These are phyloP conservation scores for Callipepla squamata DNA, from an alignment of 2,113 vertebrate species.

Conservation along the genomic window DNA sequence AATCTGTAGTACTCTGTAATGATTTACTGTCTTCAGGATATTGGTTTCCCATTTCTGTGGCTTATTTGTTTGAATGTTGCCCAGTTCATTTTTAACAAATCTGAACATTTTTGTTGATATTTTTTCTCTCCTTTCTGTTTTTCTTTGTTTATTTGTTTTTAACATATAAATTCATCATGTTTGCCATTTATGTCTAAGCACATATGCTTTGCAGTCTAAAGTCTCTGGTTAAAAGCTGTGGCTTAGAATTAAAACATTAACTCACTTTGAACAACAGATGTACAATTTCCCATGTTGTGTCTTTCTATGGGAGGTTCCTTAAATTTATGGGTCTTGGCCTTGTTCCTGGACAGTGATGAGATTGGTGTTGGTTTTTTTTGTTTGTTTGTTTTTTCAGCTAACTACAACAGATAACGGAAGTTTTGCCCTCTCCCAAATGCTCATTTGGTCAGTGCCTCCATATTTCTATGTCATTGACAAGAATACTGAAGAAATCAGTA, in stretches of 20 bases:
- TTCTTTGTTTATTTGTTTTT: background rate
- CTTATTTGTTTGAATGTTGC: background rate
- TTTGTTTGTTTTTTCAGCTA: background rate
- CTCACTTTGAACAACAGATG: background rate
- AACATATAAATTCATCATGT: background rate
- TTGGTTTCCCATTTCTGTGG: conserved; percentile 1
- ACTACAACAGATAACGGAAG: background rate
- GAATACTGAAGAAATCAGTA: background rate
- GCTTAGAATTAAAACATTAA: background rate
- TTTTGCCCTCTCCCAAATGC: background rate
- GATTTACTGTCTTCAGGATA: conserved; percentile 55
- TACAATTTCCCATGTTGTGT: background rate
- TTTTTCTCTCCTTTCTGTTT: background rate
- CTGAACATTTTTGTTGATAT: background rate
- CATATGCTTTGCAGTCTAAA: background rate
- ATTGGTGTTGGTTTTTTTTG: too few relatives aligned
- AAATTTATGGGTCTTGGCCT: background rate
- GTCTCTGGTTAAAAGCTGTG: background rate
- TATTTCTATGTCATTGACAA: background rate
- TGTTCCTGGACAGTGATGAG: background rate
- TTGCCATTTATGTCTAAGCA: background rate
- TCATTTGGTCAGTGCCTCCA: background rate
- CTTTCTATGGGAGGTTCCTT: background rate
- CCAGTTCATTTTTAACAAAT: conserved; percentile 51
- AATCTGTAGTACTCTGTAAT: conserved; percentile 65